phyloP scores from a whole-genome alignment of 2,888 invertebrate species.

The Sarcophaga carnaria region DNA sequence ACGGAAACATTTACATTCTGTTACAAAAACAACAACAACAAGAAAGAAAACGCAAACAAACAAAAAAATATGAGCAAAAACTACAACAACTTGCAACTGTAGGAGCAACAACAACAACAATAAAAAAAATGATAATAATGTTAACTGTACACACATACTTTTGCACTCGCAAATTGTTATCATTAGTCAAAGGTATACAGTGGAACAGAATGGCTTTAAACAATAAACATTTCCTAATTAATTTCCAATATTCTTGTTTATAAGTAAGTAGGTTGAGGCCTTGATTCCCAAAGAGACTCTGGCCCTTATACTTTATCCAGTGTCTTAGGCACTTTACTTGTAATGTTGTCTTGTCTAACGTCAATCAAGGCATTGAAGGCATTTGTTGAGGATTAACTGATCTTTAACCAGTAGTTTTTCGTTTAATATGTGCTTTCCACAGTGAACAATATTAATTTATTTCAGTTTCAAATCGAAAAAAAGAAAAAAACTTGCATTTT shows the following conservation, averaged over 20 bases:
- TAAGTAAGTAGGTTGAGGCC: no score
- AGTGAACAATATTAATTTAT: slow-evolving; percentile 29
- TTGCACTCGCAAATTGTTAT: slow-evolving; percentile 9
- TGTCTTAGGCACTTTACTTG: no score
- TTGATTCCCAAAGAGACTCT: no score
- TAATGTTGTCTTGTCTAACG: no score
- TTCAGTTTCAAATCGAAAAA: slow-evolving; percentile 35
- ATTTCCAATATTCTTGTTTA: no score
- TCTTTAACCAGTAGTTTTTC: no score
- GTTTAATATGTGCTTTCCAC: neutral
- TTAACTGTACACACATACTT: slow-evolving; percentile 13
- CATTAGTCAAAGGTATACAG: slow-evolving; percentile 46
- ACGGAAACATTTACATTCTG: slow-evolving; percentile 67
- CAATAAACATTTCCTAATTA: no score
- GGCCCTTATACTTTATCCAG: no score
- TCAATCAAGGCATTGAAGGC: no score
- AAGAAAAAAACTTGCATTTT: slow-evolving; percentile 26
- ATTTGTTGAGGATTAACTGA: no score
- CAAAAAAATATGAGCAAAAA: neutral
- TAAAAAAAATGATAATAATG: slow-evolving; percentile 47
- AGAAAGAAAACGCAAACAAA: no score
- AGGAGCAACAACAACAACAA: no score
- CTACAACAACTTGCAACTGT: neutral
- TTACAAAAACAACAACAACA: slow-evolving; percentile 31
- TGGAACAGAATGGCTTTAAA: neutral